Base-by-base conservation (phyloP, 2,888 invertebrate genomes). In the Harpalus rufipes region DNA sequence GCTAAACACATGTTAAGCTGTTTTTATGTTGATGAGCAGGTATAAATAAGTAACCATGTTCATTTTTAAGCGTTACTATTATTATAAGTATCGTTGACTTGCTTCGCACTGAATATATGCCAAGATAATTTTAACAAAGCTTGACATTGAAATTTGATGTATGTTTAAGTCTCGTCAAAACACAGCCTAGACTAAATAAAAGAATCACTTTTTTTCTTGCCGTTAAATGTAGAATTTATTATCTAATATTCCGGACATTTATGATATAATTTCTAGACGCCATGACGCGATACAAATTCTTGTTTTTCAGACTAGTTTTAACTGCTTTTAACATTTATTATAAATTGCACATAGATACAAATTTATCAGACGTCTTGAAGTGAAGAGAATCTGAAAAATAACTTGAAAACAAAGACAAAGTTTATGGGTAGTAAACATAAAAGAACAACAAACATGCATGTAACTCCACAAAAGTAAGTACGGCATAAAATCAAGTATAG, bases 81-180 rank as follows among this genome's bases (percentile, higher is more conserved):
- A 41, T 74, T 74, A 74, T 74, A 74, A 74, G 72, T 74, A 74
- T 44, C 72, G 68, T 74, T 74, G 72, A 41, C 72, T 74, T 74
- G 44, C 14, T 68, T 32, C 14, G 16, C 44, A 74, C 72, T 16
- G 44, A 74, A 74, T 74, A 74, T 74, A 74, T 44, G 72, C 72
- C 72, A 74, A 72, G 72, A 74, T 74, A 74, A 74, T 44, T 74
- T 74, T 74, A 74, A 74, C 72, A 74, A 74, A 18, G 72, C 44
- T 18, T 74, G 72, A 74, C 72, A 74, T 74, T 74, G 72, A 74
- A 74, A 44, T 74, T 74, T 74, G 72, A 74, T 44, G 44, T 74
- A 74, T 74, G 41, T 72, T 41, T n/a, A 10, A 68, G 72, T 44
- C 44, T 74, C 44, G 72, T 44, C 72, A 74, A 74, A 74, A 74